Conservation (phyloP, 1,140 invertebrate genomes). For the Drosophila lowei region DNA sequence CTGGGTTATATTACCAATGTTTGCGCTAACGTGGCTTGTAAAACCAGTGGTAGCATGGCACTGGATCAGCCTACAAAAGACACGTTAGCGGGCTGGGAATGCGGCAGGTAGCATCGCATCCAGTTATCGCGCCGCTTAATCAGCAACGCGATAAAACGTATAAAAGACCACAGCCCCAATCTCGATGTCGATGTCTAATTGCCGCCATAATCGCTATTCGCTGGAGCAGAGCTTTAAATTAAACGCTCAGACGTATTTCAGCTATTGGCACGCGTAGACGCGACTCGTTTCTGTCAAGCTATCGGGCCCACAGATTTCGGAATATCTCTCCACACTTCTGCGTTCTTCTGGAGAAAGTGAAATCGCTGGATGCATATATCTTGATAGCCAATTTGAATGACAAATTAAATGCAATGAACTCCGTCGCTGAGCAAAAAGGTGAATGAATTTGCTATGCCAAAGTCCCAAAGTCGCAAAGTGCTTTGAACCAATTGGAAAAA, state of each 20-base stretch:
- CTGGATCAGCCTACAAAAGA: not conserved
- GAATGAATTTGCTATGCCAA: slow-evolving; percentile 28
- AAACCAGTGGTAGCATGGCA: not conserved
- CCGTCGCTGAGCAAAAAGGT: slow-evolving; percentile 37
- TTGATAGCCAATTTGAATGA: not conserved
- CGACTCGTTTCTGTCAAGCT: slow-evolving; percentile 5
- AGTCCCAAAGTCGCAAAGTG: too few species aligned
- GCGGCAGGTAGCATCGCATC: slow-evolving; percentile 42
- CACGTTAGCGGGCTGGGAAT: slow-evolving; percentile 5
- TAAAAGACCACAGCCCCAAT: slow-evolving; percentile 26
- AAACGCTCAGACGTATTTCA: slow-evolving; percentile 61
- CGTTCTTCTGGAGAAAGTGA: not conserved
- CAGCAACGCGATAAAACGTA: slow-evolving; percentile 51
- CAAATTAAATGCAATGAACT: slow-evolving; percentile 24
- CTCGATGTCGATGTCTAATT: slow-evolving; percentile 40
- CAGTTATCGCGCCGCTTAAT: slow-evolving; percentile 44
- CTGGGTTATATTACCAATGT: slow-evolving; percentile 26
- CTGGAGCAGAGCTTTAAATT: slow-evolving; percentile 35
- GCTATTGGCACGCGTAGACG: slow-evolving; percentile 55
- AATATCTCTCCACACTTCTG: not conserved
- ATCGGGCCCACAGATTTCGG: not conserved
- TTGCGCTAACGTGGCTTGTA: slow-evolving; percentile 21
- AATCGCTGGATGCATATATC: not conserved
- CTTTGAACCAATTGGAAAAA: not conserved
- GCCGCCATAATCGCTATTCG: slow-evolving; percentile 44